Percentiles rank a stretch among this genome's conserved stretches.
Conservation (phyloP, 2,888 invertebrate genomes). For the Nymphalis urticae region DNA sequence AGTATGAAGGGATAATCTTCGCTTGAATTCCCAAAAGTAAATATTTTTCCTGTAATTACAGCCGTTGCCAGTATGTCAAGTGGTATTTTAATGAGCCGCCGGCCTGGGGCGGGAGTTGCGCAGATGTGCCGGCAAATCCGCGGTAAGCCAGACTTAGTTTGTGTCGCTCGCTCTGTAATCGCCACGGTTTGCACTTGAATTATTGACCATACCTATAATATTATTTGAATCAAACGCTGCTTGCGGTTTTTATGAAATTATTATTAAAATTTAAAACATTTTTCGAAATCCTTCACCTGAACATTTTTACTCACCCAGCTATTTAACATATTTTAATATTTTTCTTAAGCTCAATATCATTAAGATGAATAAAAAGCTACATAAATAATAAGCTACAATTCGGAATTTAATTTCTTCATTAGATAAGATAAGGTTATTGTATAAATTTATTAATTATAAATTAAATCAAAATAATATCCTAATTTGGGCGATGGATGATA, state of each 20-base stretch:
- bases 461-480: too few species aligned
- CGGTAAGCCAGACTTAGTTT: conserved; percentile 70
- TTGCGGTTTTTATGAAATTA: not conserved
- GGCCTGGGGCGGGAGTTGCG: conserved; percentile 33
- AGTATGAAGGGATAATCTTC: conserved; percentile 13
- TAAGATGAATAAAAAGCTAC: not conserved
- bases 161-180: conserved; percentile 57
- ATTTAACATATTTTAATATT: too few species aligned
- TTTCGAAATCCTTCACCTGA: too few species aligned
- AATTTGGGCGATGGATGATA: too few species aligned
- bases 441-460: too few species aligned
- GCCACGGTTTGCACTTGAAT: conserved; percentile 57
- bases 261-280: not conserved
- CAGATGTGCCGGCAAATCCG: conserved; percentile 57
- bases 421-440: too few species aligned
- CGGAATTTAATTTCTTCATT: too few species aligned
- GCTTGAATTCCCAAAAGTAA: conserved; percentile 19
- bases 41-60: conserved; percentile 33
- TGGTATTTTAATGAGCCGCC: conserved; percentile 51
- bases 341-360: too few species aligned
- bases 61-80: conserved; percentile 37
- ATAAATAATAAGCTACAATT: too few species aligned
- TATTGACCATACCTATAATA: conserved; percentile 50
- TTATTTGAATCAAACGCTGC: conserved; percentile 9
- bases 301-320: too few species aligned